phyloP scores from a whole-genome alignment of 2,113 vertebrate genomes.

The Dipodomys stephensi region DNA sequence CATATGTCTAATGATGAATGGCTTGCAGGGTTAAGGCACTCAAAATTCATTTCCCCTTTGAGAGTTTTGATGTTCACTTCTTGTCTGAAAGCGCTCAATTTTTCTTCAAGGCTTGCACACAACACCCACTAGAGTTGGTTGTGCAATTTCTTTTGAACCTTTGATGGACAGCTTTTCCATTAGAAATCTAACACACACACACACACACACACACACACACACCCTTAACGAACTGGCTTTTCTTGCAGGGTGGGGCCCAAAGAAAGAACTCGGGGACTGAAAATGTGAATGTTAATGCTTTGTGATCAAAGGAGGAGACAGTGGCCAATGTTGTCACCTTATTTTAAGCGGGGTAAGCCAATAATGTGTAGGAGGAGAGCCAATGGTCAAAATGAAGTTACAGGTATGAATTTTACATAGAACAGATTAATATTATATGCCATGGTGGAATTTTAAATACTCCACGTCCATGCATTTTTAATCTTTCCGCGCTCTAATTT shows the following conservation, averaged over 20 bases:
- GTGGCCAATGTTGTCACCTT: constrained; percentile 76
- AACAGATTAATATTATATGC: constrained; percentile 88
- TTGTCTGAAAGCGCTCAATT: constrained; percentile 1
- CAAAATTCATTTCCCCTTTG: background rate
- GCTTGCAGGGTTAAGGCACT: background rate
- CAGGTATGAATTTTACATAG: constrained; percentile 90
- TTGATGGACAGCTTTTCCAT: constrained; percentile 27
- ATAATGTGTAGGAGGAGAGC: constrained; percentile 82
- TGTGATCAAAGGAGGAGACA: constrained; percentile 69
- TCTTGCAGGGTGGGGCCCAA: constrained; percentile 70
- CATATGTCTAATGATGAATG: constrained; percentile 40
- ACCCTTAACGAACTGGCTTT: constrained; percentile 81
- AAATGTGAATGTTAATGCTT: constrained; percentile 83
- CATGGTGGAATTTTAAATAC: constrained; percentile 87
- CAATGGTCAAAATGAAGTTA: constrained; percentile 87
- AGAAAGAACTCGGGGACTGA: constrained; percentile 63
- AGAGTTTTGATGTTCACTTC: constrained; percentile 26
- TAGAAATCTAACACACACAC: background rate
- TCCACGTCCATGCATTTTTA: constrained; percentile 86
- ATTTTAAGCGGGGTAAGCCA: constrained; percentile 82
- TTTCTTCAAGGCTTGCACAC: constrained; percentile 32
- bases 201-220: background rate
- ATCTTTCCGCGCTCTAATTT: constrained; percentile 85
- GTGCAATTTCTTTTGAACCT: constrained; percentile 43
- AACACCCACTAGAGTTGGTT: constrained; percentile 29